Evolutionary conservation across 2,113 vertebrate genomes (phyloP), one percentile per base, ranked within the genome.

Genomic region (Alethe diademata): DNA sequence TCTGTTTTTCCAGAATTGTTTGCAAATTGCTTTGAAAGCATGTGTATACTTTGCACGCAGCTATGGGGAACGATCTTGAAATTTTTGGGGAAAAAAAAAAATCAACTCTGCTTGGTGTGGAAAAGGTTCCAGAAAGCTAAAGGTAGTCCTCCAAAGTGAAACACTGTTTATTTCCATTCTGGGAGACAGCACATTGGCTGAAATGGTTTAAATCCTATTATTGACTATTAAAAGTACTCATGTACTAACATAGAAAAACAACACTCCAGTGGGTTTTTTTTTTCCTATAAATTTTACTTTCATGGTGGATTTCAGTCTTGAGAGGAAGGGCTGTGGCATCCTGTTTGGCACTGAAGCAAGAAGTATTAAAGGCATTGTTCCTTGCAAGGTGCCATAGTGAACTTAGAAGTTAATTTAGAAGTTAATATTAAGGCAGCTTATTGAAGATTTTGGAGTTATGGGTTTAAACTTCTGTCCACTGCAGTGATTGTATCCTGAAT

Each of bases 251-350:
- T 22, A 72, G 24, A 12, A 74, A 75, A 54, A 2, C 4, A 81
- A 8, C 6, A 22, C 11, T 43, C 64, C 9, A 29, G 28, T 28
- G 23, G 23, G 7, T n/a, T 75, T 50, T 20, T 73, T 4, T 61
- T 85, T 57, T 75, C 33, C 35, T 79, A 36, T 23, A 70, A 84
- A 4, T 33, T 40, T 61, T 61, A 72, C 28, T 83, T 86, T n/a
- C 6, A 5, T 40, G 28, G 12, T 66, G 40, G 33, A 72, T 22
- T 89, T 78, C 4, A 40, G 24, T 4, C 11, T 78, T 42, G 14
- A 81, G 45, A 88, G 62, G 82, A 93, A 79, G 42, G 86, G 72
- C 76, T 88, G 60, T 79, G 64, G n/a, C 47, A 48, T 93, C 75
- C 71, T 51, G 25, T 88, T 95, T 83, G 72, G 31, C 54, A 66